Conservation (phyloP, 2,888 invertebrate species). For the Oscheius onirici region DNA sequence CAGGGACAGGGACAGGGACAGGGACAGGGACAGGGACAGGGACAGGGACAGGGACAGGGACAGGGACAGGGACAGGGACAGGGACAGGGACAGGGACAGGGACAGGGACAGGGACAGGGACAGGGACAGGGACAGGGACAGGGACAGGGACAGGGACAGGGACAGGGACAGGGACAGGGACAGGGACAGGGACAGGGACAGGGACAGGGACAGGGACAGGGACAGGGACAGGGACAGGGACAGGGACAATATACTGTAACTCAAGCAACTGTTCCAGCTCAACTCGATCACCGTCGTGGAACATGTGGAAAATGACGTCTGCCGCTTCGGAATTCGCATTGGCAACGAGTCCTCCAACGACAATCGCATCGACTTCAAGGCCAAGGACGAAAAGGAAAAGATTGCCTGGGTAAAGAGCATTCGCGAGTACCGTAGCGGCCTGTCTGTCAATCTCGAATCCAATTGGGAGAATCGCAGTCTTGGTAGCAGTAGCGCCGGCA, state of each 20-base stretch:
- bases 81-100: constrained; percentile 2
- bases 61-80: constrained; percentile 4
- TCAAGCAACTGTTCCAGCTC: constrained; percentile 42
- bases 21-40: no score
- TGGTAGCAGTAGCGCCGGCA: constrained; percentile 6
- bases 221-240: not conserved
- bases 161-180: no score
- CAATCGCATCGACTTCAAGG: constrained; percentile 61
- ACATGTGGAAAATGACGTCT: constrained; percentile 64
- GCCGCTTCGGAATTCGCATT: constrained; percentile 63
- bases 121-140: no score
- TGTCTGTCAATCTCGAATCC: constrained; percentile 31
- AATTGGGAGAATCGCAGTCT: constrained; percentile 23
- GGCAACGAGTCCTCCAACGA: constrained; percentile 62
- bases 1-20: no score
- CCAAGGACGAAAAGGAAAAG: constrained; percentile 52
- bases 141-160: no score
- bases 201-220: not conserved
- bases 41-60: no score
- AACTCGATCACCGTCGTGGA: constrained; percentile 65
- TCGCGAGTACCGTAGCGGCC: constrained; percentile 55
- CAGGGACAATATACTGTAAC: no score
- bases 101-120: no score
- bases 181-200: constrained; percentile 10
- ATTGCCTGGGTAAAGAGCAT: constrained; percentile 64